phyloP scores from a whole-genome alignment of 2,113 vertebrate species.

The Phalacrocorax brasilianus region DNA sequence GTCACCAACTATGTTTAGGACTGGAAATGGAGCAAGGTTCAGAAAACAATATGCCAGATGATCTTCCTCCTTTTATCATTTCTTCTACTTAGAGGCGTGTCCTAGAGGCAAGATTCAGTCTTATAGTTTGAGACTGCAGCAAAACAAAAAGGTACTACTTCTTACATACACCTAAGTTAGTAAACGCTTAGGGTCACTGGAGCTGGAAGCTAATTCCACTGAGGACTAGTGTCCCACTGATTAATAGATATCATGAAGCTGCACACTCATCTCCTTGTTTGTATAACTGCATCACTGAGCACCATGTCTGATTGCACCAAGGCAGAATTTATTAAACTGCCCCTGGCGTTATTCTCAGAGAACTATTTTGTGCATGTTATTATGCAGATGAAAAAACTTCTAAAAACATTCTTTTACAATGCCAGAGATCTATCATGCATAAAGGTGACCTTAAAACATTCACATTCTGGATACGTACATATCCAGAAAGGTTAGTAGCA shows the following conservation, averaged over 20 bases:
- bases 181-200: neutral
- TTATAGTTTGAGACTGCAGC: neutral
- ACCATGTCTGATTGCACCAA: neutral
- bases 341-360: neutral
- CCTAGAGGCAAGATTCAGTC: neutral
- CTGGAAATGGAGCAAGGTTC: neutral
- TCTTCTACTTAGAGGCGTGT: neutral
- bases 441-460: neutral
- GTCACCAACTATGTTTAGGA: neutral
- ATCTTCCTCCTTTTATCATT: neutral
- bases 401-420: neutral
- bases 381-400: neutral
- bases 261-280: neutral
- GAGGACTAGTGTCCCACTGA: neutral
- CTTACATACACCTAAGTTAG: neutral
- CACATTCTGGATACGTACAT: neutral
- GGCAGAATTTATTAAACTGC: neutral
- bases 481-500: neutral
- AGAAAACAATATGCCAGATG: neutral
- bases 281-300: neutral
- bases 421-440: fast-evolving
- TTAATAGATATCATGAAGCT: neutral
- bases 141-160: neutral
- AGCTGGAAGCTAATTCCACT: neutral
- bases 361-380: neutral